Evolutionary conservation across 1,140 invertebrate genomes (phyloP), one percentile per base, ranked within the genome.

Genomic region (Aphaenogaster ashmeadi): DNA sequence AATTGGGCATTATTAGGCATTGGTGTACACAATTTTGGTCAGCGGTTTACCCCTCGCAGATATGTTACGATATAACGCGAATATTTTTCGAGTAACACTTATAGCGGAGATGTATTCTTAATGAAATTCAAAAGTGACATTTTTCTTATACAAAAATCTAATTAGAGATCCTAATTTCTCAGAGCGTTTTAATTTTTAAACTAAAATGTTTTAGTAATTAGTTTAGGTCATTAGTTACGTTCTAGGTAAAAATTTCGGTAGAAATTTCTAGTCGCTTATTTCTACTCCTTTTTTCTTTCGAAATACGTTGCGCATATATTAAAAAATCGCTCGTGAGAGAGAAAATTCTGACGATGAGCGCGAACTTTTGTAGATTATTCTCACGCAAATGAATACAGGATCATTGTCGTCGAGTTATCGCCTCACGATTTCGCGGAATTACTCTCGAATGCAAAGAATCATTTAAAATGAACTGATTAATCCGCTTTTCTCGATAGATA

Each of bases 81-180:
- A 50, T 66, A 41, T 66, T 66, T 58, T 60, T 41, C n/a, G 3
- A 44, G 1, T 27, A 21, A 9, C 66, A 58, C 13, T 56, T 71
- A 7, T 18, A 69, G 13, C 5, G 13, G 2, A 0, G 69, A 52
- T 52, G 6, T 67, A 21, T 80, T n/a, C n/a, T 15, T 33, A 18
- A 66, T 66, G 7, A 50, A 41, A 69, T 80, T 69, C 36, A 27
- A 13, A 69, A n/a, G 13, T 11, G 44, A 50, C 3, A 15, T 13
- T 52, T 54, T 21, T 69, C 36, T 69, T 21, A 27, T 21, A 27
- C 33, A n/a, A 69, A 78, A 38, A 69, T 69, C 33, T 27, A 67
- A 80, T 54, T 80, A 80, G n/a, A 52, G 11, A 69, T 18, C 13
- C 44, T 41, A 41, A 80, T 80, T 38, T 80, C 18, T 54, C 47